Base-by-base conservation (phyloP, 2,888 invertebrate genomes). In the Hypomecis atomaria region DNA sequence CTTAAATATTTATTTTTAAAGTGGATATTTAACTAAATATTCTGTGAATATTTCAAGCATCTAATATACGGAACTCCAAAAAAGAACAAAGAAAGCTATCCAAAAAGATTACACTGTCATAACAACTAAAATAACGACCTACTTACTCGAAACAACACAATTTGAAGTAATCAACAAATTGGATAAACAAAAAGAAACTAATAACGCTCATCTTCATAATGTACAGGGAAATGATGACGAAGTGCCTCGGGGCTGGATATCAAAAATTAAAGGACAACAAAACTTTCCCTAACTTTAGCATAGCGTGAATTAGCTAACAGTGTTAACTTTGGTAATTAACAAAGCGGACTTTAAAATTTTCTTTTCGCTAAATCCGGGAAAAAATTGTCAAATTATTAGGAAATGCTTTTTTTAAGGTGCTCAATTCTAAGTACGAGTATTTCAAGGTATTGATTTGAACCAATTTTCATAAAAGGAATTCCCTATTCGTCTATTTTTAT, bases 261-360 rank as follows among this genome's bases (percentile, higher is more conserved):
- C 65, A 65, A 62, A 65, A 67, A 65, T 67, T 58, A 57, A 57
- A 58, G 62, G 53, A 64, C 61, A 62, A 57, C 62, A 59, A 53
- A 67, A 62, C 60, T 68, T 62, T 10, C 13, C 43, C 55, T 57
- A 68, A 65, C 60, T 68, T 65, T 58, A 59, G 54, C 62, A 65
- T 65, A 58, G 62, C 67, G 47, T 59, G 56, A 68, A 65, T 65
- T 59, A 62, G 59, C 50, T 57, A 62, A 55, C 62, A 45, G 55
- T 56, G 47, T 59, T 60, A 68, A 68, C 63, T 68, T 65, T 61
- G 48, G 58, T 63, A 68, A 68, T 68, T 68, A 68, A 61, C 60
- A 65, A 68, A 62, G 61, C 58, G 43, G 13, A 8, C 48, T 11
- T 53, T 49, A 62, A 62, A 50, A 59, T 45, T 53, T 37, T n/a